phyloP scores from a whole-genome alignment of 2,797 vertebrate genomes.

The Scarus forsteni region DNA sequence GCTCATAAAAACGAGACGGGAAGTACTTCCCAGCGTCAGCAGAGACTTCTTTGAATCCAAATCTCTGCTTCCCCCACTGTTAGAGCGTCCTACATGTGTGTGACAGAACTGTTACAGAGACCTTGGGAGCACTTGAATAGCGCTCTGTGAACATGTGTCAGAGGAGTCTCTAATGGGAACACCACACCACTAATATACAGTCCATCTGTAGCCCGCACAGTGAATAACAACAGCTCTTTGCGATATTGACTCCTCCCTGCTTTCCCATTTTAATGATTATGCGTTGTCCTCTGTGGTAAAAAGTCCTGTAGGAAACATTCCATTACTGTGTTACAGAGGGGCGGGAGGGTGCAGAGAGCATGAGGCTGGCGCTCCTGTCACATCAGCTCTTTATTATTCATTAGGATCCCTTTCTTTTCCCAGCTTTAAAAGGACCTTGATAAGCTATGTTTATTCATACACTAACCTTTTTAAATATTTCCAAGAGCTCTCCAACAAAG shows the following conservation, averaged over 20 bases:
- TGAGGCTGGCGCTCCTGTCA: constrained; percentile 87
- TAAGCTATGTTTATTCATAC: constrained; percentile 99
- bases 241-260: constrained; percentile 89
- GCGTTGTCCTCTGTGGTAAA: constrained; percentile 88
- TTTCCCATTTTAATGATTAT: constrained; percentile 88
- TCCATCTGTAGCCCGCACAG: constrained; percentile 68
- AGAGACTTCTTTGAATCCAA: constrained; percentile 62
- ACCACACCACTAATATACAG: constrained; percentile 72
- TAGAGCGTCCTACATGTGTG: constrained; percentile 78
- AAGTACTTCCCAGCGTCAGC: constrained; percentile 53
- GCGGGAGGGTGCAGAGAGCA: constrained; percentile 72
- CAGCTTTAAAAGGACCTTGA: constrained; percentile 93
- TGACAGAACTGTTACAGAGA: constrained; percentile 80
- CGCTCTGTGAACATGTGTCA: constrained; percentile 77
- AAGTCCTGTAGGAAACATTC: constrained; percentile 89
- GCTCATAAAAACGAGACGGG: constrained; percentile 69
- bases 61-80: constrained; percentile 63
- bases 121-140: constrained; percentile 74
- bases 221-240: constrained; percentile 81
- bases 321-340: constrained; percentile 86
- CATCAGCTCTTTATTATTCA: constrained; percentile 96
- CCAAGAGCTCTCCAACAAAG: constrained; percentile 94
- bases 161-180: constrained; percentile 74
- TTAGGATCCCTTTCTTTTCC: constrained; percentile 92
- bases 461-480: constrained; percentile 99